Evolutionary conservation across 2,113 vertebrate genomes (phyloP).

Genomic region (Varanus komodoensis): DNA sequence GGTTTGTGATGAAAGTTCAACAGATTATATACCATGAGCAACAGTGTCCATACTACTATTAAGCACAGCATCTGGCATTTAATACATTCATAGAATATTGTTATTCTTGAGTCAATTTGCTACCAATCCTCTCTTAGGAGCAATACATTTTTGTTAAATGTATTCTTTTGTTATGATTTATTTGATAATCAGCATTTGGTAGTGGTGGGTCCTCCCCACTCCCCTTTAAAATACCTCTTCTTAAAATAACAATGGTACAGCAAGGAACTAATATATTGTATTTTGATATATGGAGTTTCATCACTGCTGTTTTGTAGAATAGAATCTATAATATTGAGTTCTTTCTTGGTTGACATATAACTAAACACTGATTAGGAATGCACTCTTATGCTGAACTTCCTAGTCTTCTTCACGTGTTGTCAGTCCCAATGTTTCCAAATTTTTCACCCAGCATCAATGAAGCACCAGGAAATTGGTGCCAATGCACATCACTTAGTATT

Average conservation of each 20-base stretch:
- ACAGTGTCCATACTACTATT: rapidly evolving
- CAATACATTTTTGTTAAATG: not conserved
- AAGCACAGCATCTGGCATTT: not conserved
- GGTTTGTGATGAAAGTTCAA: not conserved
- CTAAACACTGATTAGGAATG: not conserved
- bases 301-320: not conserved
- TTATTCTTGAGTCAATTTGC: constrained; percentile 16
- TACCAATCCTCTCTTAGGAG: constrained; percentile 21
- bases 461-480: not conserved
- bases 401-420: not conserved
- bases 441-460: not conserved
- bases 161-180: not conserved
- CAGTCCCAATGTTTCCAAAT: not conserved
- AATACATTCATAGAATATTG: not conserved
- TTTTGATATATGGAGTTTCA: not conserved
- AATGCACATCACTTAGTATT: not conserved
- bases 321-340: not conserved
- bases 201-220: not conserved
- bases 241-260: not conserved
- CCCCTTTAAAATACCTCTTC: not conserved
- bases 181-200: constrained; percentile 17
- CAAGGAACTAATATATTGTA: not conserved
- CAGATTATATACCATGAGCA: not conserved
- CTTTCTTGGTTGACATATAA: not conserved
- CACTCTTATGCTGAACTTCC: not conserved